Evolutionary conservation across 2,888 invertebrate genomes (phyloP).

Genomic region (Drosophila multiciliata): DNA sequence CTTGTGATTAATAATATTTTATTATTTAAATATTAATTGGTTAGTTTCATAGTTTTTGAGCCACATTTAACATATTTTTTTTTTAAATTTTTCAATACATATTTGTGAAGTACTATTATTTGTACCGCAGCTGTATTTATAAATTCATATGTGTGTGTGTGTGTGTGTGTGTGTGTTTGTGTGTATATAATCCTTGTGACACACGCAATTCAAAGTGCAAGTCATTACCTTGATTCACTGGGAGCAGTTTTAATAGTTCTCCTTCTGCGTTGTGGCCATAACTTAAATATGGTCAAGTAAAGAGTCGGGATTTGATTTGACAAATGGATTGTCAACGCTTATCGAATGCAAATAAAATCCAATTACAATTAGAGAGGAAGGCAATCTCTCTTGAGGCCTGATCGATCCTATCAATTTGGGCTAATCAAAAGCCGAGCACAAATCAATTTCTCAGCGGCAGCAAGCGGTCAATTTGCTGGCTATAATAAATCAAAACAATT

Average conservation of each 20-base stretch:
- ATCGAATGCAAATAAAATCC: slow-evolving; percentile 41
- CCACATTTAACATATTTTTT: too few species aligned
- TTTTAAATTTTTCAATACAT: background rate
- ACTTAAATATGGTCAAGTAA: slow-evolving; percentile 2
- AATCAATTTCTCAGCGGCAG: slow-evolving; percentile 56
- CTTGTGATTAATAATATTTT: too few species aligned
- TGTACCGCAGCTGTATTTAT: background rate
- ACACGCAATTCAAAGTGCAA: slow-evolving; percentile 75
- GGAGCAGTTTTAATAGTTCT: slow-evolving; percentile 13
- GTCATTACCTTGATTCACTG: slow-evolving; percentile 77
- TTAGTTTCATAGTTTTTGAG: too few species aligned
- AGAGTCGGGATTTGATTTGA: slow-evolving; percentile 28
- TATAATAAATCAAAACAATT: slow-evolving; percentile 77
- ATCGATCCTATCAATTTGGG: slow-evolving; percentile 55
- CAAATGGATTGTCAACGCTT: slow-evolving; percentile 52
- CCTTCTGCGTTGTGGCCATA: slow-evolving; percentile 3
- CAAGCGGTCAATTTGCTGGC: slow-evolving; percentile 20
- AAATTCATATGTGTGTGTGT: too few species aligned
- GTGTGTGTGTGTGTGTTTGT: slow-evolving; percentile 11
- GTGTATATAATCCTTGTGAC: slow-evolving; percentile 45
- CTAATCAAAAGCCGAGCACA: slow-evolving; percentile 48
- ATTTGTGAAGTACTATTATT: background rate
- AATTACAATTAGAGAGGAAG: slow-evolving; percentile 23
- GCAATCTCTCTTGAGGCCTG: slow-evolving; percentile 16
- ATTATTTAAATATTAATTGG: too few species aligned